These are phyloP conservation scores for Apodemus speciosus DNA, from an alignment of 2,113 vertebrate genomes.

Conservation along the genomic window DNA sequence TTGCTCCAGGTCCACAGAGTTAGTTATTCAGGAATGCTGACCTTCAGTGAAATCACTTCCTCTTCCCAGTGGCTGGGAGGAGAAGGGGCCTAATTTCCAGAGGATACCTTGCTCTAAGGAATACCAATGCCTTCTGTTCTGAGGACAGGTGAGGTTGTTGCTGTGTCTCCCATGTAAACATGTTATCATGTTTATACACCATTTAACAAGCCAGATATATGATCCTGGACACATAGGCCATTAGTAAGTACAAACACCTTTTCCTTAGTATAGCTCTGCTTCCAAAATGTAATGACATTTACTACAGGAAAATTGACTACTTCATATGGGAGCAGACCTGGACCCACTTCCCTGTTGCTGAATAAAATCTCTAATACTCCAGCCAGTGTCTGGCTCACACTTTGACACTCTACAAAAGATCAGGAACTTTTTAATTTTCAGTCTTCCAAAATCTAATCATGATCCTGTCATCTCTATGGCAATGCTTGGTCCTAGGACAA, in stretches of 20 bases:
- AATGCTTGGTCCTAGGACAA: not conserved
- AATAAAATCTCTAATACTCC: not conserved
- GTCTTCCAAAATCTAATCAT: not conserved
- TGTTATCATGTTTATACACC: not conserved
- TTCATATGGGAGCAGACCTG: not conserved
- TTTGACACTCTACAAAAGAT: not conserved
- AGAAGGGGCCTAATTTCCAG: not conserved
- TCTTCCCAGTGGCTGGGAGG: not conserved
- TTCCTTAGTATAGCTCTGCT: not conserved
- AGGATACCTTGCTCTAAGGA: not conserved
- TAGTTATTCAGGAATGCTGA: not conserved
- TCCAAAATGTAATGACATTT: not conserved
- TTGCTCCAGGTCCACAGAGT: not conserved
- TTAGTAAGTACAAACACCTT: not conserved
- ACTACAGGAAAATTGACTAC: not conserved
- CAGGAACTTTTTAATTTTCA: not conserved
- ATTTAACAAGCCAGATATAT: not conserved
- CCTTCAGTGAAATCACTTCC: not conserved
- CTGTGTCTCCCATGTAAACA: not conserved
- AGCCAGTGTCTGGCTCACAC: not conserved
- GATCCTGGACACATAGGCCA: not conserved
- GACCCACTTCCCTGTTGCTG: not conserved
- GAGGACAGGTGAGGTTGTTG: no score
- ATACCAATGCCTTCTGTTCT: not conserved
- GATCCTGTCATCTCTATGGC: not conserved